A percentile compares a stretch with the other conserved stretches of the same genome.
phyloP scores from a whole-genome alignment of 1,140 invertebrate species.

The Hyposmocoma kahamanoa region DNA sequence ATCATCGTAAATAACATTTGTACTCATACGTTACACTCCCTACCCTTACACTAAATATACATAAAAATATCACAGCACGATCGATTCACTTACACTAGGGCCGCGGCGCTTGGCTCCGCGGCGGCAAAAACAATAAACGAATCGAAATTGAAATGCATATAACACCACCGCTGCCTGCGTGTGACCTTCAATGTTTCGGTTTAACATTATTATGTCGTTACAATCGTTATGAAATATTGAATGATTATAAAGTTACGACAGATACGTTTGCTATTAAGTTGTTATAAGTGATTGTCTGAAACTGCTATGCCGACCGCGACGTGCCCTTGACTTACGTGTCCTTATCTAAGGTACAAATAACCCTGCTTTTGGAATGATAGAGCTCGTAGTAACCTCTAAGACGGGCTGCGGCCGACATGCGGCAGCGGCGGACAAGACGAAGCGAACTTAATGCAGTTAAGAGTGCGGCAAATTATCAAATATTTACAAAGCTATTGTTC shows the following conservation, averaged over 20 bases:
- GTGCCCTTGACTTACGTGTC: not conserved
- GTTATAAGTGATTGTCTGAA: too few relatives aligned
- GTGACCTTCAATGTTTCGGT: too few relatives aligned
- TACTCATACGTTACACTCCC: not conserved
- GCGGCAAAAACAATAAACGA: not conserved
- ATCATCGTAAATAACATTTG: conserved; percentile 2
- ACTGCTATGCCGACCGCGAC: not conserved
- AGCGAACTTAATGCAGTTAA: not conserved
- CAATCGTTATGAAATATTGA: too few relatives aligned
- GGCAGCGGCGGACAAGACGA: not conserved
- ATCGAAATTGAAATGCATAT: not conserved
- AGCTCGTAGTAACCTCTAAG: not conserved
- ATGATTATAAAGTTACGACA: too few relatives aligned
- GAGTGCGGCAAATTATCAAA: not conserved
- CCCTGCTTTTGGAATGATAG: not conserved
- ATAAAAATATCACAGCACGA: conserved; percentile 3
- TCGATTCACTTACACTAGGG: conserved; percentile 1
- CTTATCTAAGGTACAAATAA: not conserved
- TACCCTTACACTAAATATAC: conserved; percentile 1
- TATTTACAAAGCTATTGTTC: conserved; percentile 1
- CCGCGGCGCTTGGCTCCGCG: not conserved
- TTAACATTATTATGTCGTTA: too few relatives aligned
- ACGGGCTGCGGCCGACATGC: not conserved
- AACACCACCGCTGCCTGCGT: too few relatives aligned
- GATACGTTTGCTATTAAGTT: too few relatives aligned